Percentiles rank a stretch among this genome's conserved stretches.
These are phyloP conservation scores for Tachina fera DNA, from an alignment of 2,888 invertebrate species.

Conservation along the genomic window DNA sequence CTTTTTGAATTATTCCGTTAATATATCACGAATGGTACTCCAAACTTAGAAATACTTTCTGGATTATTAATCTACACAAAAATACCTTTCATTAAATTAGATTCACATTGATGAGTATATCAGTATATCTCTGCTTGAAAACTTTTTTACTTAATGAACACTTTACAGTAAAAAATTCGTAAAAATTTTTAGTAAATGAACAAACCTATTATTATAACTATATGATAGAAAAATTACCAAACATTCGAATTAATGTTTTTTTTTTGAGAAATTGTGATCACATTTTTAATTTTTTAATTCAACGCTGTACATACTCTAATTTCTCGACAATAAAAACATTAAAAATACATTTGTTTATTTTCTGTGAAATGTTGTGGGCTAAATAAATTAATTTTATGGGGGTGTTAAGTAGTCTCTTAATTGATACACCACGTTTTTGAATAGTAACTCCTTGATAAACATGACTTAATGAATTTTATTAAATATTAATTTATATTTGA, in stretches of 20 bases:
- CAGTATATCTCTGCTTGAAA: no score
- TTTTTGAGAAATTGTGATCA: background rate
- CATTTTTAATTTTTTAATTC: background rate
- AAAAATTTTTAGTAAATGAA: no score
- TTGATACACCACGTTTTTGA: constrained; percentile 70
- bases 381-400: constrained; percentile 72
- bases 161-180: no score
- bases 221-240: background rate
- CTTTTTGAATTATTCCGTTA: no score
- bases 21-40: no score
- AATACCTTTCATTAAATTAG: no score
- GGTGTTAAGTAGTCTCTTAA: constrained; percentile 75
- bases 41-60: no score
- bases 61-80: no score
- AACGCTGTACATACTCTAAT: background rate
- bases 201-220: no score
- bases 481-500: background rate
- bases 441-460: constrained; percentile 64
- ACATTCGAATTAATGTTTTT: no score
- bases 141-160: no score
- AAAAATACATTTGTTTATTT: background rate
- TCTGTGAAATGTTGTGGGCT: background rate
- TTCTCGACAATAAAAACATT: background rate
- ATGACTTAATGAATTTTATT: constrained; percentile 27
- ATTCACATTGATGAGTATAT: no score